Evolutionary conservation across 2,888 invertebrate genomes (phyloP), one percentile per base, ranked within the genome.

Genomic region (Phaedon cochleariae): DNA sequence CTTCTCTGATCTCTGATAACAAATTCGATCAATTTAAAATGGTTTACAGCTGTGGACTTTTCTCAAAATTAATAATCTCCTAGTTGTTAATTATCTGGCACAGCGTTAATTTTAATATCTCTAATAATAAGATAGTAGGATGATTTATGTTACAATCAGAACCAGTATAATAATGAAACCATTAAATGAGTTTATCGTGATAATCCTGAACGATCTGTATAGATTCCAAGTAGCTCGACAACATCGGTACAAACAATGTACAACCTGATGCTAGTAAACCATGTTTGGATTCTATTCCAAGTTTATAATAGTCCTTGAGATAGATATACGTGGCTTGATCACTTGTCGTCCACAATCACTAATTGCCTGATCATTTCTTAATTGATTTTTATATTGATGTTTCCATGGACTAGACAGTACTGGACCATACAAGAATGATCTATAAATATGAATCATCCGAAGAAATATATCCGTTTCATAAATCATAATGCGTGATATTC

Each of bases 111-210:
- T 76, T 75, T 76, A 73, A 74, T 75, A 74, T 73, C 69, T 67
- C 71, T 67, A 73, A 76, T 76, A 75, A 75, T 73, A 70, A 73
- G 72, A 75, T 73, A 64, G 60, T 57, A 71, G 60, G 66, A 73
- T 76, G 76, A 76, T 75, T 75, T 75, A 76, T 76, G 69, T 69
- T 64, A 72, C 72, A 74, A 73, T 77, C 76, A 73, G 70, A 75
- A 77, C 74, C 72, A 71, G 76, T 78, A 76, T 75, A 76, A 77
- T 78, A 78, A 78, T 78, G 76, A 78, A 78, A 78, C 78, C 76
- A 78, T 78, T 78, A 78, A 76, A 72, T 72, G 67, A 72, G 66
- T 73, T 77, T 76, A 78, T 77, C 76, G 76, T 78, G 76, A 74
- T 75, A 76, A 77, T 75, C 76, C 74, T 71, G 72, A 71, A 73